Base-by-base conservation (phyloP, 2,888 invertebrate species). In the Epsilonema sp. region DNA sequence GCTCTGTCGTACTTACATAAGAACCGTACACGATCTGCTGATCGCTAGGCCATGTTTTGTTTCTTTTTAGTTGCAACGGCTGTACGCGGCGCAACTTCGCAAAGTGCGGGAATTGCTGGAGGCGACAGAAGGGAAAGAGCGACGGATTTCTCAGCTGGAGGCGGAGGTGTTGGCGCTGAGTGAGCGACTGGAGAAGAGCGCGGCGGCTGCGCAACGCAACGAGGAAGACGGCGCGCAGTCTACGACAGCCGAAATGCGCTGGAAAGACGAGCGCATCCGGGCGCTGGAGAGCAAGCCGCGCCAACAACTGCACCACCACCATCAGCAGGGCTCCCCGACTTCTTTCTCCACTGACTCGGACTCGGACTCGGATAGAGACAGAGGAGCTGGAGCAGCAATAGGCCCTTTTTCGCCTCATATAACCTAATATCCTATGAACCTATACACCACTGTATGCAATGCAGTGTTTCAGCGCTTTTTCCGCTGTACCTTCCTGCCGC, bases 91-190 rank as follows among this genome's bases (percentile, higher is more conserved):
- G 39, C 65, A 65, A 46, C 53, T 59, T 39, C 58, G 59, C 42
- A 66, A 66, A 52, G 62, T 67, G 22, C 53, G 56, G 11, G 58
- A 58, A 43, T 53, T 67, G 41, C 58, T 61, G 49, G 62, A 62
- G 52, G 63, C 65, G 51, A 46, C 64, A 3, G 51, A 54, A 2
- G 42, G 62, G 31, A 65, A 65, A 50, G 66, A 67, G 51, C 58
- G 61, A 43, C 54, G 65, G 26, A 66, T 69, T 3, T 53, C 58
- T 5, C 64, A 65, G 51, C 53, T 69, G 21, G 68, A 69, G 52
- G 59, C 58, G 26, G 65, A 66, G 51, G 51, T 67, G 4, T 41
- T 51, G 16, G 8, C 31, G 31, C 31, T 31, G 8, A 16, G 8
- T 38, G 49, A 51, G 20, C 45, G 48, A 13, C 48, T 50, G 42